Evolutionary conservation across 2,888 invertebrate species (phyloP), one percentile per base, ranked within the genome.

Genomic region (Saturnia japonica): DNA sequence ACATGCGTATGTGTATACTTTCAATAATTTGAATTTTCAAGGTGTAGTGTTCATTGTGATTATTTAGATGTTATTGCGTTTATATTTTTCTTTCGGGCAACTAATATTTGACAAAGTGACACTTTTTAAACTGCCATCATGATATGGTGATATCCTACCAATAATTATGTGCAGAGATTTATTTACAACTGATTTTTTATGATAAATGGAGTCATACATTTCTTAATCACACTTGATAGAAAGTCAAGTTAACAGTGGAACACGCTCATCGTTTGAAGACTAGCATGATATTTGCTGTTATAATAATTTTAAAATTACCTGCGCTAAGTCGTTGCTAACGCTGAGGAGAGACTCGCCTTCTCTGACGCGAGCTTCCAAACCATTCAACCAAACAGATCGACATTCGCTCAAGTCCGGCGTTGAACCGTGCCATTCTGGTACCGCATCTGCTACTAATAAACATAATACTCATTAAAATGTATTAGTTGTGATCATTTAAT

Each of bases 361-460:
- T 74, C 96, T 94, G 16, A 97, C 96, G 45, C 97, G 94, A 72
- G 96, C 96, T 85, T 98, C 97, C 9, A 98, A 93, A 76, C 96
- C 97, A 73, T 97, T 97, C 68, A 98, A 91, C 98, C 98, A 98
- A 9, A 97, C 96, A 3, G 98, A 98, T 19, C 97, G 95, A 79
- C 98, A 98, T 84, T 97, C 97, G 80, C 97, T 97, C 43, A 98
- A 94, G 86, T 98, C 98, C 0, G 98, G 98, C 8, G 96, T 96
- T 19, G 95, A 90, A 0, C 97, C 96, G 75, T 95, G 95, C 97
- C 98, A 97, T 77, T 94, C 94, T 19, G 96, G 95, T 72, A 94
- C 80, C 4, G 89, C 77, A 43, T 91, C 91, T 11, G 86, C 93
- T 93, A 83, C 14, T 70, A 76, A 73, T 72, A 25, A 57, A 57